Evolutionary conservation across 2,888 invertebrate species (phyloP).

Genomic region (Volucella inanis): DNA sequence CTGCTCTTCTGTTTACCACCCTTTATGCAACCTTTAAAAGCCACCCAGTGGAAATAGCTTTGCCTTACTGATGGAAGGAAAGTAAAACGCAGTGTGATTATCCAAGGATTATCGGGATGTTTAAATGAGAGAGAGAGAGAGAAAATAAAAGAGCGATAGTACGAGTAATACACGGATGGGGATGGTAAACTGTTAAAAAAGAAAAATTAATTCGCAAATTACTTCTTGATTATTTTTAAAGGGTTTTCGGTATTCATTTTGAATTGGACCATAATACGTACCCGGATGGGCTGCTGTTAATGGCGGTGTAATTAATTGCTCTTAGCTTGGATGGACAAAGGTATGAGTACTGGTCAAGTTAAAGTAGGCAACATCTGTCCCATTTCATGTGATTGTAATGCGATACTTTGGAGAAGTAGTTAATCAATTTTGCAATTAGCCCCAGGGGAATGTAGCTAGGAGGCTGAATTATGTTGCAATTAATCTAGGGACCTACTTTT

Average conservation of each 20-base stretch:
- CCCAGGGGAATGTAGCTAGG: conserved; percentile 28
- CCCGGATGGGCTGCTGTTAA: conserved; percentile 40
- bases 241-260: conserved; percentile 67
- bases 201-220: conserved; percentile 72
- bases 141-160: background rate
- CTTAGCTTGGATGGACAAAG: background rate
- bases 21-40: conserved; percentile 15
- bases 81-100: conserved; percentile 51
- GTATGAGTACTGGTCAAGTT: conserved; percentile 29
- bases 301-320: background rate
- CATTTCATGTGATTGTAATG: conserved; percentile 21
- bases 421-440: conserved; percentile 54
- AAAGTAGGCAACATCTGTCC: conserved; percentile 36
- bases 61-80: background rate
- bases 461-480: conserved; percentile 50
- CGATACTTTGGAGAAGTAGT: conserved; percentile 22
- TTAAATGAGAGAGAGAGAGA: conserved; percentile 14
- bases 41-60: background rate
- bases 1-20: conserved; percentile 10
- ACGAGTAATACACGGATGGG: too few species aligned
- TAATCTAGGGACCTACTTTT: conserved; percentile 38
- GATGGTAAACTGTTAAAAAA: conserved; percentile 17
- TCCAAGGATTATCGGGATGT: conserved; percentile 65
- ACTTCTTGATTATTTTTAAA: conserved; percentile 74
- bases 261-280: conserved; percentile 58